Percentiles rank a stretch among this genome's conserved stretches.
Evolutionary conservation across 2,797 vertebrate genomes (phyloP).

Genomic region (Acridotheres tristis): DNA sequence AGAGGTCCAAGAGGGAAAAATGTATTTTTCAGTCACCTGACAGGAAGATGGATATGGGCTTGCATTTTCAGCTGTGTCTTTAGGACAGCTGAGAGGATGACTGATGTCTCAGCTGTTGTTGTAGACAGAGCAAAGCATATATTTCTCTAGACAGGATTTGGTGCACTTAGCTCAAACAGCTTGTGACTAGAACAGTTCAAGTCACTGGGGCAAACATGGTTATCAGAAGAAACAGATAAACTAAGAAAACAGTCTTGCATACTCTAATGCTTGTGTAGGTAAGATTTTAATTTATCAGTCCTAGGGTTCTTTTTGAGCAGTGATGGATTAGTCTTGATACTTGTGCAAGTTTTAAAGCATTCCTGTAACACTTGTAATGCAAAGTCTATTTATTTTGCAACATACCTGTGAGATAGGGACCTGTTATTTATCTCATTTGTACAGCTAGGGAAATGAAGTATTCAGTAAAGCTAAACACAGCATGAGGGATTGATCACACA

Average conservation of each 20-base stretch:
- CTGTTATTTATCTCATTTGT: background rate
- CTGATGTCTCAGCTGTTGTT: background rate
- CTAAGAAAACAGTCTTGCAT: background rate
- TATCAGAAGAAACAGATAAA: conserved; percentile 35
- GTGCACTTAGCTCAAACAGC: background rate
- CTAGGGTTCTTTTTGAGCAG: background rate
- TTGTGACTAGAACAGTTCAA: background rate
- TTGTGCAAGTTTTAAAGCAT: conserved; percentile 3
- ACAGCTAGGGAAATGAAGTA: background rate
- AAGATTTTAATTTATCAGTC: conserved; percentile 12
- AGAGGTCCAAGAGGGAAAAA: background rate
- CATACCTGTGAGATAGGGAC: background rate
- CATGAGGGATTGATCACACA: background rate
- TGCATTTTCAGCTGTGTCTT: background rate
- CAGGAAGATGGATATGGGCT: background rate
- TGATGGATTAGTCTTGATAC: background rate
- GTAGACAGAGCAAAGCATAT: background rate
- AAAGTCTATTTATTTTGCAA: background rate
- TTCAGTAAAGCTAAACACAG: background rate
- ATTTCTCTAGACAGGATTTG: background rate
- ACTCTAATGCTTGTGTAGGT: background rate
- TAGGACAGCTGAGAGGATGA: background rate
- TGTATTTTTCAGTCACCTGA: background rate
- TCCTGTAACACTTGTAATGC: background rate
- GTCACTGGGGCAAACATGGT: background rate